A percentile compares a stretch with the other conserved stretches of the same genome.
Conservation (phyloP, 1,140 invertebrate species). For the Drosophila albomicans region DNA sequence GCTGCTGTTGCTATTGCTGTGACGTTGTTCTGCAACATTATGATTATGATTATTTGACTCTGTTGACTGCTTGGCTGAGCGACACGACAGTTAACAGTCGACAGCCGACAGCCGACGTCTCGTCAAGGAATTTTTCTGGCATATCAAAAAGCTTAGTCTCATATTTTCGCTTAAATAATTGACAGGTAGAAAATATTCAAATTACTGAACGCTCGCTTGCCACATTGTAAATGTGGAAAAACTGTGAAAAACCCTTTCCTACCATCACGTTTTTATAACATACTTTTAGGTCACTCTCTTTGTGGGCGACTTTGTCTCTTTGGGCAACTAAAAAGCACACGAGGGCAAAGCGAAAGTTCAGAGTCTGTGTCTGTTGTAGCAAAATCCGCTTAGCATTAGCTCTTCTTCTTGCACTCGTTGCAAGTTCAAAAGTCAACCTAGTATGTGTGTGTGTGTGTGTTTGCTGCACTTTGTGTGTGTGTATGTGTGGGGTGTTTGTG, state of each 20-base stretch:
- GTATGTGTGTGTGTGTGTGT: neutral
- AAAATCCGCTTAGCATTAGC: slow-evolving; percentile 77
- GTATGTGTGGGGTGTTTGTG: slow-evolving; percentile 12
- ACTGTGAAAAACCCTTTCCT: neutral
- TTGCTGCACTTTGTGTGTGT: slow-evolving; percentile 17
- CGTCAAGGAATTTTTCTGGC: slow-evolving; percentile 29
- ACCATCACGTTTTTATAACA: slow-evolving; percentile 1
- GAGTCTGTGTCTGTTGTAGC: slow-evolving; percentile 10
- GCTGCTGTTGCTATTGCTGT: neutral
- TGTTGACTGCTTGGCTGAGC: slow-evolving; percentile 35
- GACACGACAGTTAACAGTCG: slow-evolving; percentile 14
- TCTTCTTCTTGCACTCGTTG: slow-evolving; percentile 60
- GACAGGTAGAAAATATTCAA: slow-evolving; percentile 23
- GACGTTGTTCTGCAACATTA: slow-evolving; percentile 33
- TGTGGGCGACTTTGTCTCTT: slow-evolving; percentile 4
- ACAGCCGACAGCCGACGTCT: slow-evolving; percentile 2
- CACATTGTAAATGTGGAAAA: slow-evolving; percentile 1
- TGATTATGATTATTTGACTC: slow-evolving; percentile 52
- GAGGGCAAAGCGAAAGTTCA: neutral
- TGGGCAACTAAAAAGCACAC: slow-evolving; percentile 1
- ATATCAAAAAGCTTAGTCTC: slow-evolving; percentile 31
- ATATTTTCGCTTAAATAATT: slow-evolving; percentile 36
- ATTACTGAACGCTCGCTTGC: neutral
- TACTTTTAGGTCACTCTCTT: slow-evolving; percentile 12
- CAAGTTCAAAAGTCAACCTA: slow-evolving; percentile 72